Evolutionary conservation across 2,797 vertebrate genomes (phyloP), one percentile per base, ranked within the genome.

Genomic region (Crocidura indochinensis): DNA sequence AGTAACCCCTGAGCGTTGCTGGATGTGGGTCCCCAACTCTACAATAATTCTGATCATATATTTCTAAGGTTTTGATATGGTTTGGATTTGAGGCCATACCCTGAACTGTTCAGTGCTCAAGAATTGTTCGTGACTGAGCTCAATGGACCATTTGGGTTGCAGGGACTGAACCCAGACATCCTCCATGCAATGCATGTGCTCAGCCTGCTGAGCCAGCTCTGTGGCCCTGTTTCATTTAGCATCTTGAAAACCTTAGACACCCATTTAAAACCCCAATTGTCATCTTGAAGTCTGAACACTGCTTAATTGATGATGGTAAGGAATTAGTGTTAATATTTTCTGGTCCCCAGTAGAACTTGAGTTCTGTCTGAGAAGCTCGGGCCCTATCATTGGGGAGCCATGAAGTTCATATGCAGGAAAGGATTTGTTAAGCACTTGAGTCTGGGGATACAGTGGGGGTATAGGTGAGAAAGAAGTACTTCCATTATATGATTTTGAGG

Each of bases 221-320:
- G 24, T 4, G 60, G 24, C 26, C 62, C 62, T 65, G n/a, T 72
- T 71, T 71, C 12, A 15, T 65, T 68, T 62, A n/a, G 75, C 53
- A 87, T 89, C 80, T 80, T 75, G 71, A 90, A 10, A 49, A 91
- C 20, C 38, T 79, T 90, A 72, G 89, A 74, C 14, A 67, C 75
- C n/a, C 51, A 47, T 47, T 83, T 84, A 80, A 53, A 80, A 80
- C 73, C 83, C 86, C 38, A 14, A 76, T 81, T 74, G 64, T 89
- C 29, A 72, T 4, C 31, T 81, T 20, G 67, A 84, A 68, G 56
- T 79, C 77, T n/a, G 84, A 72, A 64, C 67, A 49, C 53, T 82
- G 10, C 53, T 10, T 89, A 83, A 84, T 89, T 83, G 76, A 73
- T 83, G 44, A 91, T 87, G 27, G 64, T 77, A 62, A 77, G 8